Conservation (phyloP, 2,888 invertebrate genomes). For the Gastrophysa polygoni region DNA sequence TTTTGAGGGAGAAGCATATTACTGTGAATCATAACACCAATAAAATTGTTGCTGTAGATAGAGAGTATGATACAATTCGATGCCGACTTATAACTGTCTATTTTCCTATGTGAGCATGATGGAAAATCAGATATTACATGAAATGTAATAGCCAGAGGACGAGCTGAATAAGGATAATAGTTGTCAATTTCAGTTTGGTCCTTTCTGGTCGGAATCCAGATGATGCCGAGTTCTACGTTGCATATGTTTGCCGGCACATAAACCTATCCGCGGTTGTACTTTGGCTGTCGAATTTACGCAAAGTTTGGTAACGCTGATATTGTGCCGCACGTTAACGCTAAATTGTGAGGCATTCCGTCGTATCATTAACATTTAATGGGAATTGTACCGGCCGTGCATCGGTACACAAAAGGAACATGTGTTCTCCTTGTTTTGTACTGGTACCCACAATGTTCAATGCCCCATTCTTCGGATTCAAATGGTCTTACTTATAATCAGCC, state of each 20-base stretch:
- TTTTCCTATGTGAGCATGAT: no score
- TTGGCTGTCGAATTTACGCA: slow-evolving; percentile 54
- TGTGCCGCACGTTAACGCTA: slow-evolving; percentile 54
- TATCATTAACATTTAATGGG: slow-evolving; percentile 59
- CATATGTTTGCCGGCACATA: slow-evolving; percentile 20
- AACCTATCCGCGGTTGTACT: slow-evolving; percentile 47
- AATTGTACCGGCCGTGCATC: slow-evolving; percentile 55
- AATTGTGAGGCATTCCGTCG: slow-evolving; percentile 57
- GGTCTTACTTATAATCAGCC: slow-evolving; percentile 36
- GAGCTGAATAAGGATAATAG: no score
- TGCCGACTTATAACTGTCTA: no score
- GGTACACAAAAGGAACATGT: slow-evolving; percentile 56
- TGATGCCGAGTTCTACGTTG: neutral
- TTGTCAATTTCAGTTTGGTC: no score
- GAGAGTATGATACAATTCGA: no score
- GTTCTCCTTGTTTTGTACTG: slow-evolving; percentile 52
- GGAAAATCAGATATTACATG: no score
- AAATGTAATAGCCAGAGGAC: no score
- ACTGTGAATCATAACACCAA: no score
- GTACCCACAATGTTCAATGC: slow-evolving; percentile 47
- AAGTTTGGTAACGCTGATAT: slow-evolving; percentile 52
- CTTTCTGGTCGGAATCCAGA: neutral
- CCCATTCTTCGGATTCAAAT: slow-evolving; percentile 44
- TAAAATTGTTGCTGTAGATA: no score
- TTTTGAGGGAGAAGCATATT: no score